A percentile compares a stretch with the other conserved stretches of the same genome.
phyloP scores from a whole-genome alignment of 2,113 vertebrate genomes.

The Uria aalge region DNA sequence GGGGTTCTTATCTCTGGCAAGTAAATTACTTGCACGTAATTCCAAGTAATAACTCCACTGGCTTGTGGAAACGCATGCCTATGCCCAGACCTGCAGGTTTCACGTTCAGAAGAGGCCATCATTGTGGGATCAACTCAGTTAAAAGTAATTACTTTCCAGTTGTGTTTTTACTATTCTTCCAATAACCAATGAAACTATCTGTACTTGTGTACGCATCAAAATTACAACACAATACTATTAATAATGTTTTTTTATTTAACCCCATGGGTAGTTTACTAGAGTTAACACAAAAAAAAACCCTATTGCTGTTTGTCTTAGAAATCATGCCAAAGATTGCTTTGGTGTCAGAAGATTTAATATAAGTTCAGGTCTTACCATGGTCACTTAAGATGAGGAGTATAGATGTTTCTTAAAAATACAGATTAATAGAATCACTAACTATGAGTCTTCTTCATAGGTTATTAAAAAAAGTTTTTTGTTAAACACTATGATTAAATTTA shows the following conservation, averaged over 20 bases:
- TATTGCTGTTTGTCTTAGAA: not conserved
- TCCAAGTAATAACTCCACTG: not conserved
- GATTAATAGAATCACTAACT: not conserved
- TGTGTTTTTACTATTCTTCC: not conserved
- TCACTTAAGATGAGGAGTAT: not conserved
- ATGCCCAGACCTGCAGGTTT: not conserved
- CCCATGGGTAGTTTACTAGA: not conserved
- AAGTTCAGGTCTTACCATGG: not conserved
- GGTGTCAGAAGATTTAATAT: not conserved
- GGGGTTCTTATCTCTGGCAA: not conserved
- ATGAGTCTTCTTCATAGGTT: not conserved
- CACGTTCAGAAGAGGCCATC: not conserved
- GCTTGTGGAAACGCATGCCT: not conserved
- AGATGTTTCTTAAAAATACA: not conserved
- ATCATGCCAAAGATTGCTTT: not conserved
- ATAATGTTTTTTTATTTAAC: not conserved
- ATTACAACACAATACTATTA: not conserved
- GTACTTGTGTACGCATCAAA: not conserved
- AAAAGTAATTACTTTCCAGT: not conserved
- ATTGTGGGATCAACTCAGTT: not conserved
- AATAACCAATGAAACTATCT: not conserved
- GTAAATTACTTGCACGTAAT: not conserved
- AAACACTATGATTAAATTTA: not conserved
- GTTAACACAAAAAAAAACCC: not conserved
- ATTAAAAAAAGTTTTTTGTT: not conserved